Base-by-base conservation (phyloP, 2,797 vertebrate species). In the Tauraco hartlaubi region DNA sequence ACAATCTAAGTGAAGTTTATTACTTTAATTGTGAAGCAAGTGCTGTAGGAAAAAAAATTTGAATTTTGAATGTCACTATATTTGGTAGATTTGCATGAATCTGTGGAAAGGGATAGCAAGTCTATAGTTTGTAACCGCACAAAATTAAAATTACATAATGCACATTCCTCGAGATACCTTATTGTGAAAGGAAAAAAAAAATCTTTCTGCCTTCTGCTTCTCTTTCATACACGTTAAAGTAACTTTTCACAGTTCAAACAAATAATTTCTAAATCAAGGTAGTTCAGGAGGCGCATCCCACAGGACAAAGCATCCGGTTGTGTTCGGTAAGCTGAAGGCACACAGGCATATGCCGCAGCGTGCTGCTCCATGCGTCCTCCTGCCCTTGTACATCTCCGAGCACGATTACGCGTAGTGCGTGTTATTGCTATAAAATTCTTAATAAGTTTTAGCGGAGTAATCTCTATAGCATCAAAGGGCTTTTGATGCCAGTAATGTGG, bases 1-100 rank as follows among this genome's bases (percentile, higher is more conserved):
- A 66, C 77, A 69, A 20, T 93, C 63, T 46, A 44, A 82, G 56
- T 68, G 49, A 94, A 86, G 54, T 84, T 97, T 92, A 96, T 66
- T 83, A 23, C 41, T 95, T 78, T 92, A 71, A 94, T 95, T 80
- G 75, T 96, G 64, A 97, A 91, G 31, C 63, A 55, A 94, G 55
- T 90, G 64, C 73, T 92, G 55, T 56, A 23, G 25, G 15, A 86
- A 59, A 69, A 83, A 84, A 31, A 52, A 89, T 76, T 76, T 88
- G 68, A 94, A 94, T 91, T 92, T 94, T 94, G 87, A 79, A 2
- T 81, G 73, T 62, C 79, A 22, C 94, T 93, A 61, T 91, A 90
- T 96, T 76, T 92, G 61, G 75, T 94, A 75, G 92, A 79, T 63
- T 76, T 22, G 6, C 55, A 54, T 94, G 93, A 85, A 56, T 95